Evolutionary conservation across 2,113 vertebrate species (phyloP), one percentile per base, ranked within the genome.

Genomic region (Triplophysa dalaica): DNA sequence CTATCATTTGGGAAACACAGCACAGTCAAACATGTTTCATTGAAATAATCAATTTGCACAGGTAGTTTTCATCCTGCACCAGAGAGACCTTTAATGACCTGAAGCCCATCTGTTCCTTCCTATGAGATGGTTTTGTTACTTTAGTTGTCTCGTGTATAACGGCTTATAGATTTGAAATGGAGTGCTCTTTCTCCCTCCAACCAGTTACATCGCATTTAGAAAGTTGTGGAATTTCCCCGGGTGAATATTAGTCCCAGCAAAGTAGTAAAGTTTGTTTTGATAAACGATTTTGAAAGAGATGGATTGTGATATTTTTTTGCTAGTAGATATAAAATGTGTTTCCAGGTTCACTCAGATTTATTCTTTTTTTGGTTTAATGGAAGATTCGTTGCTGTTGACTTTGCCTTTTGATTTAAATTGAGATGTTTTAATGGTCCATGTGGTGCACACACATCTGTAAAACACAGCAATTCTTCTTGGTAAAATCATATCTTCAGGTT

Each of bases 321-420:
- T 17, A 24, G 45, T 63, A 48, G 17, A 45, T 17, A 45, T 14
- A 17, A 4, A 70, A 54, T 4, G 5, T 1, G 14, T 62, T 43
- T 74, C 72, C 33, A 61, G 26, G 21, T 19, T 4, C 17, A 63
- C 38, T 48, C 4, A 58, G 33, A 24, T 61, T 74, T 24, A 22
- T 21, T 73, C 38, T 33, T 29, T 29, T 29, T 62, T 63, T 58
- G 73, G 38, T 16, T 50, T 11, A 61, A n/a, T 63, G 41, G 63
- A 63, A 45, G 73, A 75, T 75, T 62, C 29, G 73, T 62, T 60
- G 26, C 22, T 63, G 58, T 75, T 75, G 58, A 24, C 6, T 75
- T 75, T 63, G 41, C 72, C 41, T 62, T 75, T 45, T 8, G 41
- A 41, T 75, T 62, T 62, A 17, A 75, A 75, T 75, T 17, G 41